Percentiles rank a stretch among this genome's conserved stretches.
These are phyloP conservation scores for Rhinichthys osculus DNA, from an alignment of 2,797 vertebrate genomes.

Conservation along the genomic window DNA sequence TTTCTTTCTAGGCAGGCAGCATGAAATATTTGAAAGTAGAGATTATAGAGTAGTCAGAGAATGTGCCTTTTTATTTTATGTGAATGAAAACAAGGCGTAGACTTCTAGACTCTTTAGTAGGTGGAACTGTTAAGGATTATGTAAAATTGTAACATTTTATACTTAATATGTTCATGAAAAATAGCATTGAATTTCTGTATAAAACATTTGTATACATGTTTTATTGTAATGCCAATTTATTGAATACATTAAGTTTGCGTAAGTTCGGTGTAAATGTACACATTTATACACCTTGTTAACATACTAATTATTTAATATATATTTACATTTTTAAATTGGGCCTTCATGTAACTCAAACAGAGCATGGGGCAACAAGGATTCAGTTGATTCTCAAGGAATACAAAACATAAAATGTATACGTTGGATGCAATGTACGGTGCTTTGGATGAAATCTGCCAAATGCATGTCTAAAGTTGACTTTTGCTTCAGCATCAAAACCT, in stretches of 20 bases:
- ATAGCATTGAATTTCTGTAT: neutral
- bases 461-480: neutral
- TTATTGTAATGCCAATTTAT: neutral
- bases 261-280: neutral
- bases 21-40: neutral
- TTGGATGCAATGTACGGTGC: neutral
- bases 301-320: neutral
- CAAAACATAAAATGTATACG: no score
- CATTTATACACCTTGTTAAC: neutral
- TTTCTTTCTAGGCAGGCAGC: neutral
- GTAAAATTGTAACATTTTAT: neutral
- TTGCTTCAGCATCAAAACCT: neutral
- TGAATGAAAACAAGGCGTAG: neutral
- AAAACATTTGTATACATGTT: neutral
- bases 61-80: neutral
- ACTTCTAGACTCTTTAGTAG: neutral
- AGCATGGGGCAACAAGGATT: neutral
- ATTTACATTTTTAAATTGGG: neutral
- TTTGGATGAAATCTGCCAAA: neutral
- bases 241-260: neutral
- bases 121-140: neutral
- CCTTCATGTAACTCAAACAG: neutral
- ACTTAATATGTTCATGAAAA: neutral
- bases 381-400: neutral
- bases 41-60: neutral